Conservation (phyloP, 2,888 invertebrate species). For the Phrixothrix hirtus region DNA sequence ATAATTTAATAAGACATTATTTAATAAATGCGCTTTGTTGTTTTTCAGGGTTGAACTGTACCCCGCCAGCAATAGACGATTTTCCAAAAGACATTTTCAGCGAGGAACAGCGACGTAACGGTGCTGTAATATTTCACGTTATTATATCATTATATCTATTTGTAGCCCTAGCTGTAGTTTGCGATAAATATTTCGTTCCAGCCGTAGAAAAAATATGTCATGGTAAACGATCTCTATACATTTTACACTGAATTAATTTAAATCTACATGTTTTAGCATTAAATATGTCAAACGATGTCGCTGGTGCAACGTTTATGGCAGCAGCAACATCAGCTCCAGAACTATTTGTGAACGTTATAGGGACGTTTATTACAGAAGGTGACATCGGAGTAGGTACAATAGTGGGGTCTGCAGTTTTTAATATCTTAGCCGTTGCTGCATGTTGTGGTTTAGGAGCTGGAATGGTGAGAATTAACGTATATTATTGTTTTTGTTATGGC, state of each 20-base stretch:
- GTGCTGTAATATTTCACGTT: conserved; percentile 80
- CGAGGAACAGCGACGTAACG: conserved; percentile 74
- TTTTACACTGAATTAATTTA: too few relatives aligned
- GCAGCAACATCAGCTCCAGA: conserved; percentile 88
- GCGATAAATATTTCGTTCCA: conserved; percentile 94
- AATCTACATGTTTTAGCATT: conserved; percentile 63
- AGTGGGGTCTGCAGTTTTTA: conserved; percentile 80
- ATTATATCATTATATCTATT: conserved; percentile 83
- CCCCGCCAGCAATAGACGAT: conserved; percentile 84
- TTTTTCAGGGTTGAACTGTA: conserved; percentile 66
- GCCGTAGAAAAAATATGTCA: conserved; percentile 89
- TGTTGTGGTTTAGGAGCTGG: conserved; percentile 72
- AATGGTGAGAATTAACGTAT: conserved; percentile 59
- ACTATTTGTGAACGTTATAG: conserved; percentile 83
- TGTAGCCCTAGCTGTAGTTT: conserved; percentile 80
- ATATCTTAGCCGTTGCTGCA: conserved; percentile 76
- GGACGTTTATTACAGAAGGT: conserved; percentile 78
- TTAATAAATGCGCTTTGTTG: too few relatives aligned
- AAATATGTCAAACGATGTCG: conserved; percentile 76
- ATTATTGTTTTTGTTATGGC: too few relatives aligned
- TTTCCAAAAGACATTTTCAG: conserved; percentile 84
- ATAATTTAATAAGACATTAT: too few relatives aligned
- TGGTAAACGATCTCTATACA: conserved; percentile 66
- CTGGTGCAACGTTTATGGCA: conserved; percentile 92
- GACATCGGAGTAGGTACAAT: conserved; percentile 77